phyloP scores from a whole-genome alignment of 2,797 vertebrate species.

The Babyrousa celebensis region DNA sequence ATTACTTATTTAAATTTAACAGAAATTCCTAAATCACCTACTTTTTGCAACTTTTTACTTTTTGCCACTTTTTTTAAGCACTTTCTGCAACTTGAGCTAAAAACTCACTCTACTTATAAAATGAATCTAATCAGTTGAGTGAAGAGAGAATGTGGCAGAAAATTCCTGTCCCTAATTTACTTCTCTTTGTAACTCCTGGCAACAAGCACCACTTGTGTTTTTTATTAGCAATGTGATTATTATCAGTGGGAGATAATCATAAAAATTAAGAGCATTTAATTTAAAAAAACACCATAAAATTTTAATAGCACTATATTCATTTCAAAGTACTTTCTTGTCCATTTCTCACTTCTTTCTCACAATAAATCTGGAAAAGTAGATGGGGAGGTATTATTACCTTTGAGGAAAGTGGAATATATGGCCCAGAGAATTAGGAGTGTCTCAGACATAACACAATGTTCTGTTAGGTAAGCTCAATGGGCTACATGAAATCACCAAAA shows the following conservation, averaged over 20 bases:
- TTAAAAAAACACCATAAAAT: not conserved
- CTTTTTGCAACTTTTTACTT: not conserved
- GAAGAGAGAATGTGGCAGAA: not conserved
- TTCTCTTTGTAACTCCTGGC: slow-evolving; percentile 3
- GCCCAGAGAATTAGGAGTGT: not conserved
- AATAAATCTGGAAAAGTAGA: not conserved
- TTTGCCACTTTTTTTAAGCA: not conserved
- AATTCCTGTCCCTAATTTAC: not conserved
- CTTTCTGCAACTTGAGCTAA: not conserved
- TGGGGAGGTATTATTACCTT: not conserved
- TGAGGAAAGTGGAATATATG: not conserved
- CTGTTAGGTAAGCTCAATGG: not conserved
- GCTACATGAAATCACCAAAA: not conserved
- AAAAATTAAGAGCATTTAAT: slow-evolving; percentile 52
- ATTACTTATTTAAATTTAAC: slow-evolving; percentile 10
- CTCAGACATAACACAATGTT: not conserved
- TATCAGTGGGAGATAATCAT: slow-evolving; percentile 5
- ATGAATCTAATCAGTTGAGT: not conserved
- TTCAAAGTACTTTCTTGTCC: not conserved
- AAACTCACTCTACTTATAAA: not conserved
- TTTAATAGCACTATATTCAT: not conserved
- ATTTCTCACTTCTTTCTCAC: not conserved
- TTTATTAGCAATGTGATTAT: not conserved
- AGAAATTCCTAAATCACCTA: not conserved
- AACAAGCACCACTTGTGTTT: not conserved